Percentiles rank a stretch among this genome's conserved stretches.
Evolutionary conservation across 2,888 invertebrate species (phyloP).

Genomic region (Anthrax anthrax): DNA sequence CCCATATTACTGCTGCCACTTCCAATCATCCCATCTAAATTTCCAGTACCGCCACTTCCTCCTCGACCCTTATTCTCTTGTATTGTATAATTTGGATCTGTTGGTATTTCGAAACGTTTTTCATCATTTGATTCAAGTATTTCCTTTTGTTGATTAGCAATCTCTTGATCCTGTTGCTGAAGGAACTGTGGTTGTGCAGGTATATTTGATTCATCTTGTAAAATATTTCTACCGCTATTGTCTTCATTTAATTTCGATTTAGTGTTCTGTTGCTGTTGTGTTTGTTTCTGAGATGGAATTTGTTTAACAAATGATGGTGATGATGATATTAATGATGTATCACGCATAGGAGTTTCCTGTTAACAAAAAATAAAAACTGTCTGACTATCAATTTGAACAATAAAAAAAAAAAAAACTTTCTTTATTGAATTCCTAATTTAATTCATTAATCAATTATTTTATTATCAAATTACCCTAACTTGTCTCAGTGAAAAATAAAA

Average conservation of each 20-base stretch:
- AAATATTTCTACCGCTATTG: background rate
- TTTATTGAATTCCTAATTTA: too few species aligned
- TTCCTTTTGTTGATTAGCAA: conserved; percentile 1
- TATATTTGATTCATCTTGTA: background rate
- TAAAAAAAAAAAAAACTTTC: too few species aligned
- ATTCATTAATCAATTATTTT: too few species aligned
- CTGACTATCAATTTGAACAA: too few species aligned
- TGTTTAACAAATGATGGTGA: background rate
- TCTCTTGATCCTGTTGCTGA: background rate
- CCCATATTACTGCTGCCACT: background rate
- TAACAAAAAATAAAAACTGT: too few species aligned
- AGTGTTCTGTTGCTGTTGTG: conserved; percentile 1
- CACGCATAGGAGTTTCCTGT: too few species aligned
- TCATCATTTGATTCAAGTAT: conserved; percentile 11
- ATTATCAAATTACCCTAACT: too few species aligned
- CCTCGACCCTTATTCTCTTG: conserved; percentile 1
- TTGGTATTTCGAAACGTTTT: conserved; percentile 17
- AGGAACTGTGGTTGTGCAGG: background rate
- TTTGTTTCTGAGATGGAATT: background rate
- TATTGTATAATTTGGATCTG: conserved; percentile 11
- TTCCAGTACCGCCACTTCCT: background rate
- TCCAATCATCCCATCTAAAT: too few species aligned
- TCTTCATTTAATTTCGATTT: background rate
- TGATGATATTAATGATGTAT: background rate
- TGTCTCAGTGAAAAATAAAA: too few species aligned